phyloP scores from a whole-genome alignment of 1,140 invertebrate species.

The Achatina immaculata region DNA sequence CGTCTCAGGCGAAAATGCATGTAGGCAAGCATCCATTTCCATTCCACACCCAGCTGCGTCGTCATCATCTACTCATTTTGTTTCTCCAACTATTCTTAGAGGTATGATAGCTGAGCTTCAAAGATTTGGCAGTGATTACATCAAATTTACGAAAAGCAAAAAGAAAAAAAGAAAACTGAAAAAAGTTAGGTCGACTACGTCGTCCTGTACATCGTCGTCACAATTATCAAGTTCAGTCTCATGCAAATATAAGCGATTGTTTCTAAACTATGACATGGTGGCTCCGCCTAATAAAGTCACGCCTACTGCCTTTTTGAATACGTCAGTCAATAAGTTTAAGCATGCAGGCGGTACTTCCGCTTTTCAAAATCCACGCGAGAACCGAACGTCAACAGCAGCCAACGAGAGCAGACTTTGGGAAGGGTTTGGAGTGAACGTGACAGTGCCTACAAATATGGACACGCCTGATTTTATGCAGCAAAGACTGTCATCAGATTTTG shows the following conservation, averaged over 20 bases:
- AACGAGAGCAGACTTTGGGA: constrained; percentile 2
- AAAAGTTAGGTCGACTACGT: constrained; percentile 40
- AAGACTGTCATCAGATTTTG: not conserved
- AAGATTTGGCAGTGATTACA: constrained; percentile 58
- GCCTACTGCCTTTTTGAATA: constrained; percentile 52
- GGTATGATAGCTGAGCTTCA: constrained; percentile 62
- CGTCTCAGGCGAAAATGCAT: too few species aligned
- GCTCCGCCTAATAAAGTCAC: constrained; percentile 67
- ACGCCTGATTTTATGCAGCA: constrained; percentile 7
- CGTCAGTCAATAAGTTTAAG: constrained; percentile 49
- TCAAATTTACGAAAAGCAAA: constrained; percentile 58
- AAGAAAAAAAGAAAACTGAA: constrained; percentile 46
- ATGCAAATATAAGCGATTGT: constrained; percentile 31
- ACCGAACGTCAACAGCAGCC: not conserved
- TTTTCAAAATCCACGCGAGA: constrained; percentile 52
- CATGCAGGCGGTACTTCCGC: constrained; percentile 60
- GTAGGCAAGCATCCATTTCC: constrained; percentile 10
- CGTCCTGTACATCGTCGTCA: constrained; percentile 5
- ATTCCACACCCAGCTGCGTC: constrained; percentile 30
- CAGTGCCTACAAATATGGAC: not conserved
- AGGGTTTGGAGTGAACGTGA: not conserved
- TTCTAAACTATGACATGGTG: constrained; percentile 59
- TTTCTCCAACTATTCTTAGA: constrained; percentile 60
- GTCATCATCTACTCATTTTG: constrained; percentile 41
- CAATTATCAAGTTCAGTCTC: not conserved